Conservation (phyloP, 2,888 invertebrate species). For the Netelia inedita region DNA sequence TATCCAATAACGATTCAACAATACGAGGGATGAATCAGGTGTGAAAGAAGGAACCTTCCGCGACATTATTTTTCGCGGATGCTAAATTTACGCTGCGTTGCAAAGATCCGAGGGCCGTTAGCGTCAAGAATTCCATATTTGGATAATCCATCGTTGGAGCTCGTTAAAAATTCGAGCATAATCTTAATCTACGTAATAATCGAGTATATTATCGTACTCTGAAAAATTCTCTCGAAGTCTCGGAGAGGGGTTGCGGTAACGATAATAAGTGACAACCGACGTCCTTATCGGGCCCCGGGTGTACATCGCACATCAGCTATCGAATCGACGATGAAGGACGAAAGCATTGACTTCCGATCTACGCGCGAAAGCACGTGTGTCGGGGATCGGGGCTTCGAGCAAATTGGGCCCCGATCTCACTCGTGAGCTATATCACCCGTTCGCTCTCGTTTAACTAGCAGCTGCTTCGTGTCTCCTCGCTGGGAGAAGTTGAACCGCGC, state of each 20-base stretch:
- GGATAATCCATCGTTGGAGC: neutral
- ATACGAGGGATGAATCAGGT: conserved; percentile 73
- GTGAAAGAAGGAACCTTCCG: conserved; percentile 41
- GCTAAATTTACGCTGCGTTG: neutral
- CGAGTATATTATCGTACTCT: neutral
- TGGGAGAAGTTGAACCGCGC: conserved; percentile 35
- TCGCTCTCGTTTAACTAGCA: conserved; percentile 46
- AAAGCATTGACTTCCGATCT: conserved; percentile 71
- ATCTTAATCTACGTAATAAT: neutral
- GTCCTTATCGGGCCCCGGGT: conserved; percentile 16
- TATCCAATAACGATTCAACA: conserved; percentile 70
- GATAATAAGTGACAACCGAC: conserved; percentile 22
- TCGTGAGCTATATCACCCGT: conserved; percentile 52
- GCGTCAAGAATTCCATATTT: neutral
- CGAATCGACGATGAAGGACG: conserved; percentile 30
- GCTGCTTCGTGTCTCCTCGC: conserved; percentile 58
- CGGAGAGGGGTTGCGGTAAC: neutral
- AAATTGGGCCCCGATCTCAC: conserved; percentile 67
- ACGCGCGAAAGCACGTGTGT: conserved; percentile 47
- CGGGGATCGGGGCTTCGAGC: conserved; percentile 50
- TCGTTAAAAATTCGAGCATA: conserved; percentile 9
- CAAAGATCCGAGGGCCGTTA: neutral
- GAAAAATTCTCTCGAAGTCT: neutral
- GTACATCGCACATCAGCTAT: conserved; percentile 27
- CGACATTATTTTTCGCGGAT: conserved; percentile 4